Percentiles rank a stretch among this genome's conserved stretches.
Evolutionary conservation across 2,888 invertebrate species (phyloP).

Genomic region (Drosophila neutralis): DNA sequence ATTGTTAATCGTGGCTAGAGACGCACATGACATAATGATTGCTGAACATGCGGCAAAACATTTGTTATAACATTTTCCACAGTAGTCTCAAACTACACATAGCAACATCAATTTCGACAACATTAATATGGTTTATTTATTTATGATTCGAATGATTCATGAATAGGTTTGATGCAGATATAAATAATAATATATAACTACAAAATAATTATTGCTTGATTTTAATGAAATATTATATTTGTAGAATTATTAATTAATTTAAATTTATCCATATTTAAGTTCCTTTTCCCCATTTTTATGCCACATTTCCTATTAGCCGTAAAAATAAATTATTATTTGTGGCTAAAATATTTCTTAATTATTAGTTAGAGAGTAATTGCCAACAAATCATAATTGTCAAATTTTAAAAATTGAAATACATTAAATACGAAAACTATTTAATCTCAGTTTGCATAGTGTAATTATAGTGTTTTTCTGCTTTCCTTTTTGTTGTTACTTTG

Average conservation of each 20-base stretch:
- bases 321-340: neutral
- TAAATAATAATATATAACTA: neutral
- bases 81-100: conserved; percentile 32
- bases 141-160: neutral
- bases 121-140: neutral
- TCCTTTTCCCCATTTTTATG: too few species aligned
- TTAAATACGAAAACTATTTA: neutral
- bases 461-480: conserved; percentile 9
- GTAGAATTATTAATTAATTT: neutral
- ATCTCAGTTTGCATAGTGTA: conserved; percentile 23
- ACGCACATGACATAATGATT: conserved; percentile 69
- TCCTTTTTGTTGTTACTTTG: neutral
- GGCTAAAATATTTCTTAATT: neutral
- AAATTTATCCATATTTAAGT: neutral
- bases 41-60: conserved; percentile 55
- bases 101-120: conserved; percentile 13
- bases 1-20: conserved; percentile 52
- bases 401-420: neutral
- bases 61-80: conserved; percentile 59
- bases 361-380: neutral
- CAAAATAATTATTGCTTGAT: neutral
- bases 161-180: neutral
- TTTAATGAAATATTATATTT: neutral
- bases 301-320: neutral
- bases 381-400: neutral